Base-by-base conservation (phyloP, 2,797 vertebrate genomes). In the Chaetodon trifasciatus region DNA sequence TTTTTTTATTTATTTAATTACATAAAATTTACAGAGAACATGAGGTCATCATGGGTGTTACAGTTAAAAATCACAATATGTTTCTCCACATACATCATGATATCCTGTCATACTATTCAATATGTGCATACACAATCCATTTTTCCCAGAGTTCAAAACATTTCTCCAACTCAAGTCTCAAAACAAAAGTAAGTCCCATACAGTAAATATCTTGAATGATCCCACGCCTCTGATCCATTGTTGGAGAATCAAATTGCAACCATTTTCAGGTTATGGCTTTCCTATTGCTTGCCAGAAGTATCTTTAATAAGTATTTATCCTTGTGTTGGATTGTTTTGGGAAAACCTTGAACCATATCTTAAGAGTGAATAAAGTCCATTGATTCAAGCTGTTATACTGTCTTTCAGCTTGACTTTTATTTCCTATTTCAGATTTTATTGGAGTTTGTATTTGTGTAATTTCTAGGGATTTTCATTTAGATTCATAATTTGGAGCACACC, bases 361-460 rank as follows among this genome's bases (percentile, higher is more conserved):
- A 68, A 53, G 12, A 23, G 35, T 37, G 16, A 49, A 28, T 66
- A 13, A 1, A 21, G 35, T 67, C 47, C 32, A 67, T 52, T 67
- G 13, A 52, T 40, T 68, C n/a, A 68, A 44, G 16, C 23, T 44
- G 17, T 42, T 47, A 32, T 28, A 55, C 11, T 40, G 1, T 17
- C 1, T 53, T 53, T 53, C 37, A n/a, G 50, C 65, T 52, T 52
- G 64, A 13, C 7, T 53, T 67, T 37, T 52, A 8, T 52, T 68
- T 53, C 65, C 47, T 52, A 39, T 8, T 50, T 16, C 39, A 15
- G 32, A 44, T 55, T 69, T 16, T 69, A 69, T 56, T 69, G 52
- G 50, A 56, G 21, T 70, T 12, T 56, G 5, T 32, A 32, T 56
- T 39, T 56, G 39, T 44, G 52, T 69, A 15, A 46, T 70, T 70